Evolutionary conservation across 1,140 invertebrate genomes (phyloP).

Genomic region (Carposina sasakii): DNA sequence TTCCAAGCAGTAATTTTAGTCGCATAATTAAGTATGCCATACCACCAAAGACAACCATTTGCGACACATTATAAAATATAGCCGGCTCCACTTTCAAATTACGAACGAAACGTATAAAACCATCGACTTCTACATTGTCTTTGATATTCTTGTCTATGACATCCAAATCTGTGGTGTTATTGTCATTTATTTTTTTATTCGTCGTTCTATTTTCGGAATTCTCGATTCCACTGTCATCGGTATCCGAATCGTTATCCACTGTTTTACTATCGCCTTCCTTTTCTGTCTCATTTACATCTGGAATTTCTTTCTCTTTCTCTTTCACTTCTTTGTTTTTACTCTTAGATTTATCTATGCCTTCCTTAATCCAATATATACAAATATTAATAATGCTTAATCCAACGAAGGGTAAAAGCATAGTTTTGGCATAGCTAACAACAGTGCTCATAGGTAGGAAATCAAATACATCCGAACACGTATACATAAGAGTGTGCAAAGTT

Average conservation of each 20-base stretch:
- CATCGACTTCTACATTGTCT: constrained; percentile 14
- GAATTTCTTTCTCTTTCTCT: constrained; percentile 23
- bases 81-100: constrained; percentile 71
- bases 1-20: constrained; percentile 87
- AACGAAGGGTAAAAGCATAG: constrained; percentile 75
- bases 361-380: constrained; percentile 54
- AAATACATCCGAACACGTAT: constrained; percentile 89
- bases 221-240: constrained; percentile 21
- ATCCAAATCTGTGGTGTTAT: constrained; percentile 21
- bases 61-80: constrained; percentile 81
- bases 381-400: constrained; percentile 63
- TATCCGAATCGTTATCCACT: too few species aligned
- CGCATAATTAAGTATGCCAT: constrained; percentile 89
- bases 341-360: constrained; percentile 24
- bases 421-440: constrained; percentile 66
- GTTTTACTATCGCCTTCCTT: constrained; percentile 20
- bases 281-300: constrained; percentile 42
- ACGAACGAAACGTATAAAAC: constrained; percentile 29
- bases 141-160: constrained; percentile 23
- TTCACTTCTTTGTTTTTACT: constrained; percentile 9
- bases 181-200: constrained; percentile 9
- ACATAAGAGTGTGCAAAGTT: constrained; percentile 88
- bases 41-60: constrained; percentile 78
- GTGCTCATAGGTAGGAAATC: constrained; percentile 80
- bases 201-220: constrained; percentile 17